Percentiles rank a stretch among this genome's conserved stretches.
These are phyloP conservation scores for Rhingia campestris DNA, from an alignment of 2,888 invertebrate genomes.

Conservation along the genomic window DNA sequence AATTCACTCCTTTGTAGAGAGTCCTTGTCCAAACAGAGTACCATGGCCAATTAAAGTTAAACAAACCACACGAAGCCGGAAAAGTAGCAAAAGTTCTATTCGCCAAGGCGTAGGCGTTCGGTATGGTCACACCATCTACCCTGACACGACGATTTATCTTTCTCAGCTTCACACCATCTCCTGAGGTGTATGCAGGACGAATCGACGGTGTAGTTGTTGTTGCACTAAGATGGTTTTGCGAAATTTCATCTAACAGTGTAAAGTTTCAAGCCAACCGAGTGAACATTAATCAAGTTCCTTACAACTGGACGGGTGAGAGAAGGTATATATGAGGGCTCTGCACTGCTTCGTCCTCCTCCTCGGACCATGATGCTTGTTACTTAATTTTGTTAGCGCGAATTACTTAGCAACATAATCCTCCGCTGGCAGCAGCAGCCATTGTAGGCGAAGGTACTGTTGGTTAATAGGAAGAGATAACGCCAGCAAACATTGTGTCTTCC, in stretches of 20 bases:
- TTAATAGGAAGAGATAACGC: constrained; percentile 68
- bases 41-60: constrained; percentile 65
- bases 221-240: constrained; percentile 59
- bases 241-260: constrained; percentile 67
- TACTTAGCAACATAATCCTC: constrained; percentile 67
- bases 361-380: constrained; percentile 35
- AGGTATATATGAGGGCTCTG: background rate
- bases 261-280: constrained; percentile 49
- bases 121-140: constrained; percentile 69
- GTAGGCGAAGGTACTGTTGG: constrained; percentile 27
- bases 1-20: constrained; percentile 43
- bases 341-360: background rate
- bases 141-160: constrained; percentile 68
- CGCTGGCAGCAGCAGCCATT: constrained; percentile 21
- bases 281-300: constrained; percentile 68
- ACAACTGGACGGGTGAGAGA: constrained; percentile 15
- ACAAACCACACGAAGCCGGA: constrained; percentile 71
- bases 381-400: constrained; percentile 57
- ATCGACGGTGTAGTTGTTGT: constrained; percentile 17
- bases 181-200: constrained; percentile 10
- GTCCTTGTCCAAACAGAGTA: constrained; percentile 51
- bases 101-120: constrained; percentile 62
- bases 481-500: constrained; percentile 26
- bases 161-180: constrained; percentile 65
- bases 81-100: constrained; percentile 59